A percentile compares a stretch with the other conserved stretches of the same genome.
Evolutionary conservation across 2,113 vertebrate species (phyloP).

Genomic region (Regulus satrapa): DNA sequence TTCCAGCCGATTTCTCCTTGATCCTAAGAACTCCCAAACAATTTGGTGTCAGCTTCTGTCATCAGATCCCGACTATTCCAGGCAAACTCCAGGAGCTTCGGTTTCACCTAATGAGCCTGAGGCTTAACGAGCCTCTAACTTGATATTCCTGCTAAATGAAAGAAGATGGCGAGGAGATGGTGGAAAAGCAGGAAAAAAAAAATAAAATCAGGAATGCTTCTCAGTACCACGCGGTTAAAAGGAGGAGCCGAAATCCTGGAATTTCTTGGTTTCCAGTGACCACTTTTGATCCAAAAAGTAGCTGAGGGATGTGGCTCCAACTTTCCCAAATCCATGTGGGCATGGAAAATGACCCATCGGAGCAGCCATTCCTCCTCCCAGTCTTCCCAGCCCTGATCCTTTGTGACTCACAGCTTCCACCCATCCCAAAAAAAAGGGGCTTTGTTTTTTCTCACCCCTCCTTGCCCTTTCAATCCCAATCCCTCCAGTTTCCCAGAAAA

Average conservation of each 20-base stretch:
- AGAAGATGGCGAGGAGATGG: not conserved
- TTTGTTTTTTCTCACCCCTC: not conserved
- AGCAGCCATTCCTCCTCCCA: not conserved
- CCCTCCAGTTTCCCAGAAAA: not conserved
- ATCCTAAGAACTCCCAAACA: not conserved
- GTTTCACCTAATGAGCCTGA: not conserved
- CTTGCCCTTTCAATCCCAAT: not conserved
- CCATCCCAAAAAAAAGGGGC: not conserved
- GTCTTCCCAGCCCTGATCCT: not conserved
- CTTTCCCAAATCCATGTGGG: not conserved
- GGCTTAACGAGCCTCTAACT: not conserved
- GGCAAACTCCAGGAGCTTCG: not conserved
- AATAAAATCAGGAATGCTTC: not conserved
- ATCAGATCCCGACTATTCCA: not conserved
- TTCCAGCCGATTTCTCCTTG: not conserved
- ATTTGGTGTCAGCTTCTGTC: not conserved
- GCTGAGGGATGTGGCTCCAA: not conserved
- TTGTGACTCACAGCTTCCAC: not conserved
- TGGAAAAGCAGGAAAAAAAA: not conserved
- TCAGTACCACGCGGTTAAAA: rapidly evolving
- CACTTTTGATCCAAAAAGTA: not conserved
- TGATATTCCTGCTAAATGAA: not conserved
- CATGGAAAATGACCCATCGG: not conserved
- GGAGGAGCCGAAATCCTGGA: not conserved
- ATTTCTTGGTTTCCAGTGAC: not conserved